These are phyloP conservation scores for Euura saliciscinereae DNA, from an alignment of 1,140 invertebrate species.

Conservation along the genomic window DNA sequence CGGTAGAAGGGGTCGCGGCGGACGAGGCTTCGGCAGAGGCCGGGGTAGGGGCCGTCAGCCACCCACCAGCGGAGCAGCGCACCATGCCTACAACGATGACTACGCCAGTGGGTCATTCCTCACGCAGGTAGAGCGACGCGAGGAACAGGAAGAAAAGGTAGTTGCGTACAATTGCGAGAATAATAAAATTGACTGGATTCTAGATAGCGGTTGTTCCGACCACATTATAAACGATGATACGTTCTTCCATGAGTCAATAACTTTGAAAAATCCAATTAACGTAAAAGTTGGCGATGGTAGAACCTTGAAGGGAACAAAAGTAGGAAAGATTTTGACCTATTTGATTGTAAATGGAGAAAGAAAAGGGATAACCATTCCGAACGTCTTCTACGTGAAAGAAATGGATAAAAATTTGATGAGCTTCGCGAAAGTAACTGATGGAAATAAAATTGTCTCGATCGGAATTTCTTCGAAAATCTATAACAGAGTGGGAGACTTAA, in stretches of 20 bases:
- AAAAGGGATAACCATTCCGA: slow-evolving; percentile 19
- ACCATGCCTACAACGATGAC: slow-evolving; percentile 8
- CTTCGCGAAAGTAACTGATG: slow-evolving; percentile 23
- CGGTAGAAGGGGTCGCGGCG: background rate
- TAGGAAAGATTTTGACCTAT: slow-evolving; percentile 25
- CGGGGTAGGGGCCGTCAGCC: slow-evolving; percentile 18
- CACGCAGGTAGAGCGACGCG: slow-evolving; percentile 19
- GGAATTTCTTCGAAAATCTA: slow-evolving; percentile 22
- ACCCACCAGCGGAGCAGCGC: slow-evolving; percentile 10
- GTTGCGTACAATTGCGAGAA: slow-evolving; percentile 13
- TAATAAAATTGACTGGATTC: slow-evolving; percentile 30
- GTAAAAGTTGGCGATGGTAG: slow-evolving; percentile 34
- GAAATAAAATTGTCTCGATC: slow-evolving; percentile 25
- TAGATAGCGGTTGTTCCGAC: slow-evolving; percentile 31
- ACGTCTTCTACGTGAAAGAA: slow-evolving; percentile 27
- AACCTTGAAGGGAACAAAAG: slow-evolving; percentile 30
- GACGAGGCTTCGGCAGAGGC: slow-evolving; percentile 11
- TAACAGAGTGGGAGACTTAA: slow-evolving; percentile 17
- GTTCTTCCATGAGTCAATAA: slow-evolving; percentile 23
- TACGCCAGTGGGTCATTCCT: slow-evolving; percentile 11
- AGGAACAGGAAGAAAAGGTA: slow-evolving; percentile 6
- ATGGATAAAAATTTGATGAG: slow-evolving; percentile 31
- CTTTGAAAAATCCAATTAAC: slow-evolving; percentile 27
- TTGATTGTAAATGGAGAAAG: slow-evolving; percentile 22
- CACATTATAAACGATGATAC: slow-evolving; percentile 30